These are phyloP conservation scores for Drepanosiphum platanoidis DNA, from an alignment of 2,888 invertebrate species.

Conservation along the genomic window DNA sequence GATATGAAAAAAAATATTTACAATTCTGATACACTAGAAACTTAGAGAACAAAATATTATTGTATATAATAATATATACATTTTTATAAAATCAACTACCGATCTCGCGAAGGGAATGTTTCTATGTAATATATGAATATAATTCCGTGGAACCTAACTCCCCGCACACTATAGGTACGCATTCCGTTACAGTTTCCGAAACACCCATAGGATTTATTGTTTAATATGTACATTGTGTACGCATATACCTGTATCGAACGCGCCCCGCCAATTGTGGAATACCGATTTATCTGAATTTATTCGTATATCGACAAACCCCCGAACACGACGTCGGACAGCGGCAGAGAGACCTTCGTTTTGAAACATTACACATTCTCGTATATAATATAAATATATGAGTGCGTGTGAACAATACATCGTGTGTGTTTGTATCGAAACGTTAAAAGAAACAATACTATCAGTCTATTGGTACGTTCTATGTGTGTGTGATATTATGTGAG, in stretches of 20 bases:
- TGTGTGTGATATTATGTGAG: too few species aligned
- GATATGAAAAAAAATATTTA: background rate
- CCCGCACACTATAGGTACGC: background rate
- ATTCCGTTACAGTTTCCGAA: background rate
- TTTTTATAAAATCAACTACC: background rate
- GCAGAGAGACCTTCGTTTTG: background rate
- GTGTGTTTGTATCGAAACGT: background rate
- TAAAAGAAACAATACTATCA: background rate
- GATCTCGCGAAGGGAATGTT: background rate
- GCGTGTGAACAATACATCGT: too few species aligned
- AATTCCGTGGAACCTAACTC: background rate
- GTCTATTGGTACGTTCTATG: too few species aligned
- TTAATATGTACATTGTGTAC: background rate
- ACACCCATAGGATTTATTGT: conserved; percentile 16
- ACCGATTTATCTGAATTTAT: conserved; percentile 16
- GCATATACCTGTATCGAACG: background rate
- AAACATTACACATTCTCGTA: too few species aligned
- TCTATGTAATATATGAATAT: background rate
- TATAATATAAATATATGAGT: too few species aligned
- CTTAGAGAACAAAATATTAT: background rate
- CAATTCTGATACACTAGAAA: background rate
- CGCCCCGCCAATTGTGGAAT: background rate
- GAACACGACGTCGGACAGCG: background rate
- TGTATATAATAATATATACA: background rate
- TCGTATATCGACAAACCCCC: background rate